A percentile compares a stretch with the other conserved stretches of the same genome.
These are phyloP conservation scores for Gnathonemus longibarbis DNA, from an alignment of 2,113 vertebrate species.

Conservation along the genomic window DNA sequence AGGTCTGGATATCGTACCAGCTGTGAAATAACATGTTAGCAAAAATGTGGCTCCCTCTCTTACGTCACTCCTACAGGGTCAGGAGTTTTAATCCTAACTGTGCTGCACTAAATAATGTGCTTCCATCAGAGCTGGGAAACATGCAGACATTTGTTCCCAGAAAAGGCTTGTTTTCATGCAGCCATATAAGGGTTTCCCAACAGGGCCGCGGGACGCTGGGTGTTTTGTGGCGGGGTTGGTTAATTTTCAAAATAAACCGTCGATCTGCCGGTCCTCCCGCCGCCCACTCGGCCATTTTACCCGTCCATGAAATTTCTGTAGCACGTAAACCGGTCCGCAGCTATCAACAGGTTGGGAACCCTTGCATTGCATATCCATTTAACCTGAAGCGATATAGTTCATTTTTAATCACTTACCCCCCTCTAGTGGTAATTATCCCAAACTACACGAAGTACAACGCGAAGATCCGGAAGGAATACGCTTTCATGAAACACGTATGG, in stretches of 20 bases:
- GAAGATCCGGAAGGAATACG: background rate
- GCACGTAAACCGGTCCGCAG: background rate
- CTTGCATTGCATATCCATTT: background rate
- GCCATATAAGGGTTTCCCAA: too few species aligned
- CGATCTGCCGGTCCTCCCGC: too few species aligned
- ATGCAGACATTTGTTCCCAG: too few species aligned
- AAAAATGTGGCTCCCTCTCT: background rate
- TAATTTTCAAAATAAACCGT: too few species aligned
- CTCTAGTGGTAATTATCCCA: background rate
- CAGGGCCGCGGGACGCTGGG: too few species aligned
- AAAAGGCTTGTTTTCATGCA: too few species aligned
- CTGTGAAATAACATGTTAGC: background rate
- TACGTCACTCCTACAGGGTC: background rate
- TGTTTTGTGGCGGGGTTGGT: too few species aligned
- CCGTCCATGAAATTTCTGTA: background rate
- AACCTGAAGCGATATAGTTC: background rate
- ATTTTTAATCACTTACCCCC: background rate
- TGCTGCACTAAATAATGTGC: background rate
- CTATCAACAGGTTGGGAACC: background rate
- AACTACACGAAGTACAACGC: background rate
- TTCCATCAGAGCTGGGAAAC: background rate
- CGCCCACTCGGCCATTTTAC: too few species aligned
- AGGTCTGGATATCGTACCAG: background rate
- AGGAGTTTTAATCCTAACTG: background rate
- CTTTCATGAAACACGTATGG: background rate